Conservation (phyloP, 2,888 invertebrate species). For the Cepaea hortensis region DNA sequence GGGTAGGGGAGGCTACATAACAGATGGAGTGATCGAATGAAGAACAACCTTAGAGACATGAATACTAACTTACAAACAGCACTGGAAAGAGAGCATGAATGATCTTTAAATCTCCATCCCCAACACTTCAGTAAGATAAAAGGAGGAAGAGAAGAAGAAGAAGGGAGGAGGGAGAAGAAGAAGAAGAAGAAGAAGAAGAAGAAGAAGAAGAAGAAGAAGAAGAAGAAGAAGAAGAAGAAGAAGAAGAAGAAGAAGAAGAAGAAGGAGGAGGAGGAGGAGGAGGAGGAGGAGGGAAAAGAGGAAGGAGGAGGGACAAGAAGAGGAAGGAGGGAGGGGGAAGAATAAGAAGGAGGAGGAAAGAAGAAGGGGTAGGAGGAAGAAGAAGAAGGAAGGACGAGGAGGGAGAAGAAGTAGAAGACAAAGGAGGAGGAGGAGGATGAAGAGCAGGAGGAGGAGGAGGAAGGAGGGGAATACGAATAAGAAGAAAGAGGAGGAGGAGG, state of each 20-base stretch:
- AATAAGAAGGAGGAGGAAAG: background rate
- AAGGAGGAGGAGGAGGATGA: background rate
- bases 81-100: too few species aligned
- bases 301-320: background rate
- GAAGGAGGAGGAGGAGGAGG: background rate
- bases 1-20: too few species aligned
- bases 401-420: background rate
- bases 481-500: background rate
- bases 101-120: too few species aligned
- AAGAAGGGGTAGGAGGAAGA: background rate
- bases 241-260: background rate
- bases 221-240: slow-evolving; percentile 3
- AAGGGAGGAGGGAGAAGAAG: too few species aligned
- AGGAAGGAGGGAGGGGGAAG: background rate
- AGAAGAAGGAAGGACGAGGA: background rate
- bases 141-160: too few species aligned
- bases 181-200: background rate
- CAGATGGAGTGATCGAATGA: too few species aligned
- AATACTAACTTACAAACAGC: too few species aligned
- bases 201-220: background rate
- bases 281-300: background rate
- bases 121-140: too few species aligned
- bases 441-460: background rate
- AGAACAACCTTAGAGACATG: too few species aligned
- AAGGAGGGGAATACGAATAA: background rate